phyloP scores from a whole-genome alignment of 2,113 vertebrate genomes.

The Siniperca knerii region DNA sequence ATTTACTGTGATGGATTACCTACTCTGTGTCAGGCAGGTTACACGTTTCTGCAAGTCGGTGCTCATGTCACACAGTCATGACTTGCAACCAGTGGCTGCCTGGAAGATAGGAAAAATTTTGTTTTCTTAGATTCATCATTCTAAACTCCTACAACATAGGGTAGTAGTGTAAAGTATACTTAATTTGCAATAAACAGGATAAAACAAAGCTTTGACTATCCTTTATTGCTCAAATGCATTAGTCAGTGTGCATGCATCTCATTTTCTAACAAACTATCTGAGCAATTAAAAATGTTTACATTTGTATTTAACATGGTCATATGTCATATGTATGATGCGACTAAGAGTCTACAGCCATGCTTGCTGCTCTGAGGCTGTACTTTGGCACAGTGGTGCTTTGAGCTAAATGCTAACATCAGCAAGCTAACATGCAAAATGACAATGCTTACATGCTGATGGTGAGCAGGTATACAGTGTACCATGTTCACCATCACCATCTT shows the following conservation, averaged over 20 bases:
- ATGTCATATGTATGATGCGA: background rate
- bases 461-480: too few species aligned
- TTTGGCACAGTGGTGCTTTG: background rate
- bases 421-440: background rate
- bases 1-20: conserved; percentile 37
- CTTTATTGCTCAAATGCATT: too few species aligned
- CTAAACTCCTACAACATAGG: background rate
- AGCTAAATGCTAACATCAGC: background rate
- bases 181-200: background rate
- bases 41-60: conserved; percentile 28
- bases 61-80: conserved; percentile 18
- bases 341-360: background rate
- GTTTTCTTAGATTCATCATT: background rate
- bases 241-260: too few species aligned
- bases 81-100: conserved; percentile 6
- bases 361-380: background rate
- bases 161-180: background rate
- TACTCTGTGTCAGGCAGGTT: conserved; percentile 15
- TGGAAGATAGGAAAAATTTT: background rate
- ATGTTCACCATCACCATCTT: too few species aligned
- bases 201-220: background rate
- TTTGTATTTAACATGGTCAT: too few species aligned
- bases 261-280: too few species aligned
- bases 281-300: too few species aligned
- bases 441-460: background rate